Evolutionary conservation across 2,113 vertebrate genomes (phyloP).

Genomic region (Mandrillus leucophaeus): DNA sequence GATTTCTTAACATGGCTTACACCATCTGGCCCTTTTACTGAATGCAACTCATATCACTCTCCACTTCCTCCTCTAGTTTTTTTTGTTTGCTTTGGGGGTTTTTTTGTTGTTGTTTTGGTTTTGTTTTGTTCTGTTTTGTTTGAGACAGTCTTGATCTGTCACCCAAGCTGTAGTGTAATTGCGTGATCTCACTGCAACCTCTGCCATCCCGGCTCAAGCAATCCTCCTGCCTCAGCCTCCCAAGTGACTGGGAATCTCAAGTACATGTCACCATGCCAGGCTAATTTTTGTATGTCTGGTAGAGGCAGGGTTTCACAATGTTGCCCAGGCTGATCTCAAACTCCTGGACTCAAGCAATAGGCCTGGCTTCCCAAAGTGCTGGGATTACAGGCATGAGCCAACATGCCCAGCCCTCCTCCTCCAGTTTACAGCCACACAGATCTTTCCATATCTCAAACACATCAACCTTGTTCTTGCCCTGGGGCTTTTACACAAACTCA

Average conservation of each 20-base stretch:
- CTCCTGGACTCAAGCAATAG: neutral
- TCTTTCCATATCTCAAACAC: neutral
- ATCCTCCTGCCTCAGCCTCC: neutral
- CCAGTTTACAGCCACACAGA: neutral
- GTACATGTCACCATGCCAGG: neutral
- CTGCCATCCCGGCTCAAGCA: neutral
- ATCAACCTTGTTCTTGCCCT: neutral
- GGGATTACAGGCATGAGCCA: neutral
- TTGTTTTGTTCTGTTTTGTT: neutral
- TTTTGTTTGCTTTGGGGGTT: no score
- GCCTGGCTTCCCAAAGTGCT: neutral
- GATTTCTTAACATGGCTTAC: neutral
- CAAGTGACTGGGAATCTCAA: neutral
- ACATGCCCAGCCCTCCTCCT: no score
- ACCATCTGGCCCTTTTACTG: neutral
- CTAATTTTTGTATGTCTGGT: neutral
- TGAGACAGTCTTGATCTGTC: neutral
- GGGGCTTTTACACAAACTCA: neutral
- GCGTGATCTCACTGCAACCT: no score
- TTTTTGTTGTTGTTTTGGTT: no score
- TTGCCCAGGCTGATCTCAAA: neutral
- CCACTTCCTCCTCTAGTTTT: neutral
- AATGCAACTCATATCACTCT: neutral
- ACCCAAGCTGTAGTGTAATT: neutral
- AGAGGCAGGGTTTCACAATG: neutral